These are phyloP conservation scores for Hetaerina titia DNA, from an alignment of 2,888 invertebrate species.

Conservation along the genomic window DNA sequence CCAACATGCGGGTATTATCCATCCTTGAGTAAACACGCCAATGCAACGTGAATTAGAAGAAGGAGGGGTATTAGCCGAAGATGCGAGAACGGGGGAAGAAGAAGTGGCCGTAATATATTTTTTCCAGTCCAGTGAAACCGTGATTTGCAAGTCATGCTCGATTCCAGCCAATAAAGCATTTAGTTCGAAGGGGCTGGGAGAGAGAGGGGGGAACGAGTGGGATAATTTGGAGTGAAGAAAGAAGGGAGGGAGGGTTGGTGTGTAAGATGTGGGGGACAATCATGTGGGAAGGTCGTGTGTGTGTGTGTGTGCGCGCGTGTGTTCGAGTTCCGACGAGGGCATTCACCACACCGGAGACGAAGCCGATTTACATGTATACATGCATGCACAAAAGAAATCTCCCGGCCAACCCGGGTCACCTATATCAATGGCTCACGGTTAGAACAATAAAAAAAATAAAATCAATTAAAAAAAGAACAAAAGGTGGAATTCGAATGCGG, in stretches of 20 bases:
- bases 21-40: background rate
- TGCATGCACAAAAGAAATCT: background rate
- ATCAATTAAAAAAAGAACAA: background rate
- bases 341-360: constrained; percentile 27
- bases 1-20: background rate
- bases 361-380: background rate
- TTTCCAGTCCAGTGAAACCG: background rate
- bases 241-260: background rate
- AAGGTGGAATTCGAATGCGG: background rate
- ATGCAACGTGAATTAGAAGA: background rate
- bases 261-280: background rate
- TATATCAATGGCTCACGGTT: background rate
- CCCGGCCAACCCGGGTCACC: background rate
- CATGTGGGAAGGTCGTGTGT: background rate
- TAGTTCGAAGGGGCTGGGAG: background rate
- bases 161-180: background rate
- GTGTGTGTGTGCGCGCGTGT: background rate
- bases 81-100: background rate
- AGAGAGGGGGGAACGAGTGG: background rate
- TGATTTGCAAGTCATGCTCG: background rate
- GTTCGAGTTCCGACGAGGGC: background rate
- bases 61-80: background rate
- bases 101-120: background rate
- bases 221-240: background rate
- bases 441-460: background rate